A percentile compares a stretch with the other conserved stretches of the same genome.
These are phyloP conservation scores for Parazoanthus darwini DNA, from an alignment of 92 coral and sea anemone genomes.

Conservation along the genomic window DNA sequence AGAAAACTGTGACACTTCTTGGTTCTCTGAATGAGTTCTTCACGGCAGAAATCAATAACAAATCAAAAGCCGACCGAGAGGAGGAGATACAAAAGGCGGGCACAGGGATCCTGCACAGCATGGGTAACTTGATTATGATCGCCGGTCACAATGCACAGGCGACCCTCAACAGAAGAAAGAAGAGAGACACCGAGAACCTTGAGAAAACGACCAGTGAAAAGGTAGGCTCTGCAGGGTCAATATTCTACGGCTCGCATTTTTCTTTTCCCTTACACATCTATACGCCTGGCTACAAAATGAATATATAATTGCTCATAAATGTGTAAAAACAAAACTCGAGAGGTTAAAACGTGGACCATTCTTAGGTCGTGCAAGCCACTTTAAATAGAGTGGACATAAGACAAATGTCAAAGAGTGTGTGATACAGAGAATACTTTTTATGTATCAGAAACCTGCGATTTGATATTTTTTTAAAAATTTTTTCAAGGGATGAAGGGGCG, in stretches of 20 bases:
- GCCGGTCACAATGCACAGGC: constrained; percentile 62
- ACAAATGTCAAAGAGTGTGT: too few relatives aligned
- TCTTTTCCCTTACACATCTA: neutral
- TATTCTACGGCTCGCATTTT: neutral
- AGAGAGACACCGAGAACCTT: constrained; percentile 8
- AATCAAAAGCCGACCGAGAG: constrained; percentile 45
- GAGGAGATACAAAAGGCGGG: constrained; percentile 63
- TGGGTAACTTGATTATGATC: constrained; percentile 72
- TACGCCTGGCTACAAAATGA: too few relatives aligned
- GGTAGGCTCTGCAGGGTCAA: neutral
- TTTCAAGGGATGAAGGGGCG: too few relatives aligned
- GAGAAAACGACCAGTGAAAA: neutral
- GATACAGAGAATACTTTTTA: too few relatives aligned
- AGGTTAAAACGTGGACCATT: neutral
- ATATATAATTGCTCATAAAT: neutral
- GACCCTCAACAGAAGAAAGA: constrained; percentile 18
- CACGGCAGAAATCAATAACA: constrained; percentile 48
- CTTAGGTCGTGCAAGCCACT: too few relatives aligned
- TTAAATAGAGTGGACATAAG: too few relatives aligned
- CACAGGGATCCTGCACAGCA: constrained; percentile 68
- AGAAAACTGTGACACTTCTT: constrained; percentile 55
- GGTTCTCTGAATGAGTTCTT: constrained; percentile 58
- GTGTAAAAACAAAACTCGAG: neutral
- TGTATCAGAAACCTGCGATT: too few relatives aligned
- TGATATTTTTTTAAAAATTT: too few relatives aligned